Percentiles rank a stretch among this genome's conserved stretches.
Conservation (phyloP, 2,113 vertebrate genomes). For the Eleginops maclovinus region DNA sequence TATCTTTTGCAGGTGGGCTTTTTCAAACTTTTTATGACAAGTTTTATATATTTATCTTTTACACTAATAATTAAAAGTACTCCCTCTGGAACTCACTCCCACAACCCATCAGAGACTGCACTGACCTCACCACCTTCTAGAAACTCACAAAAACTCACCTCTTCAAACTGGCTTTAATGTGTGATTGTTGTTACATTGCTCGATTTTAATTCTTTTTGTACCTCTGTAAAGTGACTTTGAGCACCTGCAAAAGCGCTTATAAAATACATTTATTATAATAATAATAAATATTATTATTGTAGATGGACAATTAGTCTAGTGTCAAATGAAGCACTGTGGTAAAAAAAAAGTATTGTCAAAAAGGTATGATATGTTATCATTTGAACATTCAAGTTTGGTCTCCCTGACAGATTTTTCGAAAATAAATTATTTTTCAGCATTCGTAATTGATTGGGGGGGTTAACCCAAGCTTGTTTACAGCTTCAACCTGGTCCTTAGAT, state of each 20-base stretch:
- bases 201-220: too few relatives aligned
- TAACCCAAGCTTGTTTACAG: background rate
- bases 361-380: background rate
- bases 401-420: background rate
- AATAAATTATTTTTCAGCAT: background rate
- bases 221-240: too few relatives aligned
- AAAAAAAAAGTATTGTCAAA: background rate
- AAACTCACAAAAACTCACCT: too few relatives aligned
- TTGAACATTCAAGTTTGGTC: background rate
- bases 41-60: background rate
- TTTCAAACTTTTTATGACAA: background rate
- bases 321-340: slow-evolving; percentile 4
- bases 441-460: background rate
- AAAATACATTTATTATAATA: too few relatives aligned
- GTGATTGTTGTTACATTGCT: too few relatives aligned
- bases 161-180: too few relatives aligned
- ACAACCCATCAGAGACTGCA: too few relatives aligned
- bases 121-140: too few relatives aligned
- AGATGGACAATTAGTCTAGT: too few relatives aligned
- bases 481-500: background rate
- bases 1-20: background rate
- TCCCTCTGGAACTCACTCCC: too few relatives aligned
- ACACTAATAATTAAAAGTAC: background rate
- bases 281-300: too few relatives aligned
- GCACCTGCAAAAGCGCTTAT: too few relatives aligned